Base-by-base conservation (phyloP, 2,888 invertebrate species). In the Mythimna albipuncta region DNA sequence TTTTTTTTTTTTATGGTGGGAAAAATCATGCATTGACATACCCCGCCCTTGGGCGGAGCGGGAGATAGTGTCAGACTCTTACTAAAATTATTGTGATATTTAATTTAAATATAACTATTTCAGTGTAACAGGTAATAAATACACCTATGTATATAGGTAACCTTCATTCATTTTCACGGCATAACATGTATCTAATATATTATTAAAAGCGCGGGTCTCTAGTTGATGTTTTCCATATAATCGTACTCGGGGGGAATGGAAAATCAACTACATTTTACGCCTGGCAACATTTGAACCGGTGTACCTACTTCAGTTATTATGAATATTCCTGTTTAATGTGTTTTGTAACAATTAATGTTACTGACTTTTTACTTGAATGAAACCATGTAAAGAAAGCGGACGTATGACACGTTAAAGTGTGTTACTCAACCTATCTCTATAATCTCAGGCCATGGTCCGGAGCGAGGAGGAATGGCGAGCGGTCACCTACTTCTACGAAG, bases 171-270 rank as follows among this genome's bases (percentile, higher is more conserved):
- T 84, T 78, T 75, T 65, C 77, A 77, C 70, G 38, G 75, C 64
- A 63, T 82, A 76, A 76, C 79, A 84, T 73, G 76, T 70, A 58
- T 69, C 85, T 82, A 67, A 85, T 84, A 69, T 70, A 86, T 85
- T 85, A 86, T 85, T 85, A 69, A 86, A 72, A 75, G 44, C 61
- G 32, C 21, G 57, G 73, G 69, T 73, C 61, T 67, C 67, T 67
- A 76, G 63, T 75, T 79, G 65, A 77, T 76, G 72, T 76, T 78
- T 84, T 77, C 69, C 54, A 71, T 79, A 77, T 76, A 80, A 76
- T 72, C 66, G 68, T 67, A 75, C 78, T 74, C 59, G n/a, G 11
- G 71, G 67, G 77, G 44, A 77, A 78, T 75, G 59, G 65, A 68
- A 83, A 73, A 72, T 73, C 69, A 67, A 75, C 52, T 69, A 70